Evolutionary conservation across 2,797 vertebrate species (phyloP).

Genomic region (Macroramphosus scolopax): DNA sequence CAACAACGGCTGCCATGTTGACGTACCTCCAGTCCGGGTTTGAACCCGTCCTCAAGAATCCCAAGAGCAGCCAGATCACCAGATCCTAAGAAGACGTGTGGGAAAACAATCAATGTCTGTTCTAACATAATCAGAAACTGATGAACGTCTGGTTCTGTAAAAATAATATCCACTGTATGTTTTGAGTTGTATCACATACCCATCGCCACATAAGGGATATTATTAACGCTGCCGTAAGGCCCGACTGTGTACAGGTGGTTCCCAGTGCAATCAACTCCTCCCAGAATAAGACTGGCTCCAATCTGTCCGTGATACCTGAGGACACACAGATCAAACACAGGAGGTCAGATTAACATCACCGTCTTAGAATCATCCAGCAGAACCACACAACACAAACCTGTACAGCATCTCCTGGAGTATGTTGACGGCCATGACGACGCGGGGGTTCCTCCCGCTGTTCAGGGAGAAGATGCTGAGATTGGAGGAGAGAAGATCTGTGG

Average conservation of each 20-base stretch:
- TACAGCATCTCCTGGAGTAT: slow-evolving; percentile 79
- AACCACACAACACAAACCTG: slow-evolving; percentile 51
- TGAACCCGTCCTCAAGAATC: slow-evolving; percentile 75
- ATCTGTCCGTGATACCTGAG: slow-evolving; percentile 74
- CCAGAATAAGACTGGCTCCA: slow-evolving; percentile 74
- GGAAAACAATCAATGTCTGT: too few relatives aligned
- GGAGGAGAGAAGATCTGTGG: slow-evolving; percentile 75
- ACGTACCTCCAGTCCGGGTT: slow-evolving; percentile 66
- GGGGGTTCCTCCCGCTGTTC: slow-evolving; percentile 75
- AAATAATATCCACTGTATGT: too few relatives aligned
- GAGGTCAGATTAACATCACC: not conserved
- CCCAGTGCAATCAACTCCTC: slow-evolving; percentile 76
- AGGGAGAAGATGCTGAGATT: slow-evolving; percentile 77
- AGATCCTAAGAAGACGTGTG: slow-evolving; percentile 44
- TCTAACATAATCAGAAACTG: not conserved
- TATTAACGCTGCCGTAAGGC: slow-evolving; percentile 65
- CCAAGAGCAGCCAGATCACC: slow-evolving; percentile 76
- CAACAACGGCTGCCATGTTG: not conserved
- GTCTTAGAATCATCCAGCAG: not conserved
- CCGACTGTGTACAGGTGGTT: slow-evolving; percentile 73
- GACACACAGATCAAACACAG: too few relatives aligned
- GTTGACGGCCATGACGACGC: slow-evolving; percentile 71
- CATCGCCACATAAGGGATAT: slow-evolving; percentile 71
- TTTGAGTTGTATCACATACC: too few relatives aligned
- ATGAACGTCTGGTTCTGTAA: too few relatives aligned